Evolutionary conservation across 2,113 vertebrate species (phyloP), one percentile per base, ranked within the genome.

Genomic region (Riparia riparia): DNA sequence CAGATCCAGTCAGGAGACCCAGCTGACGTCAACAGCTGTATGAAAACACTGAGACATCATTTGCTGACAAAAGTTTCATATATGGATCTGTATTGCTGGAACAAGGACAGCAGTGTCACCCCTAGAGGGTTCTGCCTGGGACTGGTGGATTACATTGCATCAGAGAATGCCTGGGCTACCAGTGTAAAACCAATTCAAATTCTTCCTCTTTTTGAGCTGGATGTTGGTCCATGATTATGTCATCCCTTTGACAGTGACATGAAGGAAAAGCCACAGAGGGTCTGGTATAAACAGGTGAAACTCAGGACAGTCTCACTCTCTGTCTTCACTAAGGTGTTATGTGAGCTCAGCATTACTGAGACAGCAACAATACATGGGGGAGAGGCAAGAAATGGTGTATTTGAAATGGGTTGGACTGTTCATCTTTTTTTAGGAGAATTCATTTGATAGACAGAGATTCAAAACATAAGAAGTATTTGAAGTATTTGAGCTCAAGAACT

Each of bases 171-270:
- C 25, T 47, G 72, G 17, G 17, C 63, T 95, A 95, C 89, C 91
- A 68, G 64, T 2, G 5, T 41, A 42, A 68, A 84, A 63, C 50
- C 72, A 60, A 41, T 44, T 39, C 16, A 39, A 66, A 51, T 73
- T 66, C 76, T 95, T 97, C 76, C 44, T 89, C 29, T 32, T 83
- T 77, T 85, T 37, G 21, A 60, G 20, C 64, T 83, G 94, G 42
- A 66, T 89, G 95, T 89, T 86, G 68, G 82, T 71, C 26, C 19
- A 41, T 0, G 91, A 95, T 96, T 89, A 71, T 74, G 94, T 78
- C 50, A 50, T 80, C 68, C 41, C 28, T 12, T 0, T 45, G 72
- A 66, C 89, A 92, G 60, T 49, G 64, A 68, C 89, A 68, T 11
- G 18, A 86, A 86, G 72, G 39, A 83, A 71, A 95, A 95, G 34